Base-by-base conservation (phyloP, 2,797 vertebrate species). In the Sebastes taczanowskii region DNA sequence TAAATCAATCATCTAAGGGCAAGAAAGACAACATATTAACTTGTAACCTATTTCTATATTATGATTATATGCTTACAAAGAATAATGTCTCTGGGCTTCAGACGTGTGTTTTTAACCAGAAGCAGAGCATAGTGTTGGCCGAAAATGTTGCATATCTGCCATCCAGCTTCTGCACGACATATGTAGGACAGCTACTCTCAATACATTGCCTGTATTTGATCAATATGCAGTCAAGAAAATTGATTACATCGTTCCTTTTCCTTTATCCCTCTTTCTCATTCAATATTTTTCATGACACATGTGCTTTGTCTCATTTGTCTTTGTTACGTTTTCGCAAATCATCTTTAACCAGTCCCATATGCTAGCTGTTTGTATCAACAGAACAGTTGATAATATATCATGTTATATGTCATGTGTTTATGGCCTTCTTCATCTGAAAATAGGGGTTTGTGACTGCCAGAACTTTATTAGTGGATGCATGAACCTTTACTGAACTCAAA, bases 271-370 rank as follows among this genome's bases (percentile, higher is more conserved):
- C 23, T 62, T 35, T 66, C 22, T 64, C 13, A 34, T 53, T 52
- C 20, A 69, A 1, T n/a, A 22, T 25, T 34, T 69, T n/a, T 60
- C 35, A 22, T 8, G 7, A 23, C 22, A 53, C 29, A 38, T 35
- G 53, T 38, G 53, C 63, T 76, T 58, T 68, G 34, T 59, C 25
- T 71, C 11, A 29, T 55, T 71, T 71, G 23, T 60, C 8, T 73
- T 78, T 68, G 69, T 53, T 71, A 42, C 4, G 5, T 64, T 71
- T 71, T 62, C 9, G 5, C 9, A 1, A 65, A 59, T 69, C 22
- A 65, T 29, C 10, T 65, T 49, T 77, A 78, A 87, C 16, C 42
- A 67, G 38, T 42, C 6, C 81, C 78, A 77, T 64, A 53, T 89
- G 79, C 13, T 49, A 59, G 53, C 53, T 82, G 49, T 83, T 83